Conservation (phyloP, 2,797 vertebrate species). For the Pseudochirops corinnae region DNA sequence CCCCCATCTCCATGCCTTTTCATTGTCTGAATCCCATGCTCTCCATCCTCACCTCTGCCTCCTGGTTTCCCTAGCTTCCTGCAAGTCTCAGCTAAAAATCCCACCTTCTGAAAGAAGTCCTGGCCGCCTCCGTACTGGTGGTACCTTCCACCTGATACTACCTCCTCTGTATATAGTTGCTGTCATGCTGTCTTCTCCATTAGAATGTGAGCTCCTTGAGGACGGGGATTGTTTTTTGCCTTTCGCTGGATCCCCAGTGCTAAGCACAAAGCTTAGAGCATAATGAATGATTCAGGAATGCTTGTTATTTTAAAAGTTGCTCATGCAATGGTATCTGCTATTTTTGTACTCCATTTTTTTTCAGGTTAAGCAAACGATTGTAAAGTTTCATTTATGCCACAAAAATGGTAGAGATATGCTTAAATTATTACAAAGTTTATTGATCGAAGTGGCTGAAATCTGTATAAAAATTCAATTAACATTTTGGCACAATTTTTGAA, state of each 20-base stretch:
- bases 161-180: not conserved
- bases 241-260: not conserved
- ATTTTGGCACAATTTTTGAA: not conserved
- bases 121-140: not conserved
- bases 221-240: not conserved
- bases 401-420: not conserved
- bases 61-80: not conserved
- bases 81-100: not conserved
- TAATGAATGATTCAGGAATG: not conserved
- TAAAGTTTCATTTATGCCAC: slow-evolving; percentile 21
- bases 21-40: not conserved
- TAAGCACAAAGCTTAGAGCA: not conserved
- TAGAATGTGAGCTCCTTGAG: not conserved
- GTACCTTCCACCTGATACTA: not conserved
- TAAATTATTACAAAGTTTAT: not conserved
- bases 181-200: not conserved
- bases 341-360: not conserved
- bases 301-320: not conserved
- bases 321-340: not conserved
- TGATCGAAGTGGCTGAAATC: not conserved
- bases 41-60: not conserved
- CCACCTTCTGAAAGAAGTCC: not conserved
- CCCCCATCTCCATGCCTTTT: not conserved
- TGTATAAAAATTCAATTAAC: not conserved
- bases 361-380: not conserved